Evolutionary conservation across 2,113 vertebrate species (phyloP).

Genomic region (Polypterus senegalus): DNA sequence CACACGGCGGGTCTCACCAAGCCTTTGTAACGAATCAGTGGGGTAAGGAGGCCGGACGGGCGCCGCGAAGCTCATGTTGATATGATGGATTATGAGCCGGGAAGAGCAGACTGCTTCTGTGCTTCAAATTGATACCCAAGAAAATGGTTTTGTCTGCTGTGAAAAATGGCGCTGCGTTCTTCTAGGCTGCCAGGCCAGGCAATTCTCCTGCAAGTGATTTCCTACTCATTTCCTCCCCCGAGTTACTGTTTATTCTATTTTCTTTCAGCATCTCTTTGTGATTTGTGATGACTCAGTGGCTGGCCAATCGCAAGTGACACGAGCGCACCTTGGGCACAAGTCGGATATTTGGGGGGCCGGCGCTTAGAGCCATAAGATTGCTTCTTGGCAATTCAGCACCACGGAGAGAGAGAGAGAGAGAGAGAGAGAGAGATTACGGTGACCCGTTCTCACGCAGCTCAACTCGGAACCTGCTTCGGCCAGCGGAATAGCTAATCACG

Average conservation of each 20-base stretch:
- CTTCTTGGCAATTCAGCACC: too few species aligned
- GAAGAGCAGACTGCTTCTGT: conserved; percentile 71
- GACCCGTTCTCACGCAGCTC: too few species aligned
- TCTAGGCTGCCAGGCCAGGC: conserved; percentile 53
- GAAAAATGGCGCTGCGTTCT: conserved; percentile 89
- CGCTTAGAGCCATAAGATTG: too few species aligned
- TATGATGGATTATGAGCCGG: conserved; percentile 97
- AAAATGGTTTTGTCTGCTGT: conserved; percentile 99
- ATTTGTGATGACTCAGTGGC: conserved; percentile 3
- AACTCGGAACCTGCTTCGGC: too few species aligned
- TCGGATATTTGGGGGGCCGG: too few species aligned
- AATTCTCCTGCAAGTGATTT: conserved; percentile 37
- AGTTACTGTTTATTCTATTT: conserved; percentile 9
- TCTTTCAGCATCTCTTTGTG: conserved; percentile 34
- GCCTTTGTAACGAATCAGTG: conserved; percentile 5
- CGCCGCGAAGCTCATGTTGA: conserved; percentile 37
- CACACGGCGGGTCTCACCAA: conserved; percentile 18
- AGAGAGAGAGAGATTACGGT: too few species aligned
- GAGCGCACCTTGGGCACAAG: not conserved
- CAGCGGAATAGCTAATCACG: too few species aligned
- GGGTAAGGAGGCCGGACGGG: conserved; percentile 15
- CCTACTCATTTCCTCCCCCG: conserved; percentile 24
- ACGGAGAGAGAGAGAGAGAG: too few species aligned
- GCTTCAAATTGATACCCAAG: conserved; percentile 88
- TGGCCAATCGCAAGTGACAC: not conserved